phyloP scores from a whole-genome alignment of 2,797 vertebrate genomes.

The Synanceia verrucosa region DNA sequence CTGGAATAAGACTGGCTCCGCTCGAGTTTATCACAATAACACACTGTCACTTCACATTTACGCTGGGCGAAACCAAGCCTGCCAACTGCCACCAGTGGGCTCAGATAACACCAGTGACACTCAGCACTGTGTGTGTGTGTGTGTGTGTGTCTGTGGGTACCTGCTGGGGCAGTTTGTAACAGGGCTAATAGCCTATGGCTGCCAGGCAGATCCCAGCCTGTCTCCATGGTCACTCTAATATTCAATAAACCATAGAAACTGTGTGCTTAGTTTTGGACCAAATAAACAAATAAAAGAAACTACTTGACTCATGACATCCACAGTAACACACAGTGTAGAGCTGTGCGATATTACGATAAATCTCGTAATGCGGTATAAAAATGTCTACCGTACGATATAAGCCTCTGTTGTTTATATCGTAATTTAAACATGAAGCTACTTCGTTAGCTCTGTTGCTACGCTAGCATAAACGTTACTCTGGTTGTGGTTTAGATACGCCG shows the following conservation, averaged over 20 bases:
- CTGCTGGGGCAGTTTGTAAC: slow-evolving; percentile 55
- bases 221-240: slow-evolving; percentile 3
- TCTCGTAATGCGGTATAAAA: too few species aligned
- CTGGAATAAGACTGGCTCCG: slow-evolving; percentile 36
- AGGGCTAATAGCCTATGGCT: slow-evolving; percentile 24
- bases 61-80: slow-evolving; percentile 47
- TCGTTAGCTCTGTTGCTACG: too few species aligned
- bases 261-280: too few species aligned
- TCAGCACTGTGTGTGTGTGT: slow-evolving; percentile 48
- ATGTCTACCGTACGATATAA: too few species aligned
- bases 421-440: too few species aligned
- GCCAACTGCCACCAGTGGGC: slow-evolving; percentile 57
- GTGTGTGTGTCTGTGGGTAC: slow-evolving; percentile 41
- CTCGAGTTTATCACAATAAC: slow-evolving; percentile 64
- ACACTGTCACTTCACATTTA: slow-evolving; percentile 61
- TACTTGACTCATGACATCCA: too few species aligned
- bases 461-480: too few species aligned
- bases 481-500: too few species aligned
- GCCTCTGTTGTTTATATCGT: too few species aligned
- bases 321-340: too few species aligned
- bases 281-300: too few species aligned
- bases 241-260: slow-evolving; percentile 4
- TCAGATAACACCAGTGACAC: slow-evolving; percentile 65
- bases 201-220: slow-evolving; percentile 29
- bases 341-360: too few species aligned